Percentiles rank a stretch among this genome's conserved stretches.
phyloP scores from a whole-genome alignment of 1,140 invertebrate species.

The Drosophila truncata region DNA sequence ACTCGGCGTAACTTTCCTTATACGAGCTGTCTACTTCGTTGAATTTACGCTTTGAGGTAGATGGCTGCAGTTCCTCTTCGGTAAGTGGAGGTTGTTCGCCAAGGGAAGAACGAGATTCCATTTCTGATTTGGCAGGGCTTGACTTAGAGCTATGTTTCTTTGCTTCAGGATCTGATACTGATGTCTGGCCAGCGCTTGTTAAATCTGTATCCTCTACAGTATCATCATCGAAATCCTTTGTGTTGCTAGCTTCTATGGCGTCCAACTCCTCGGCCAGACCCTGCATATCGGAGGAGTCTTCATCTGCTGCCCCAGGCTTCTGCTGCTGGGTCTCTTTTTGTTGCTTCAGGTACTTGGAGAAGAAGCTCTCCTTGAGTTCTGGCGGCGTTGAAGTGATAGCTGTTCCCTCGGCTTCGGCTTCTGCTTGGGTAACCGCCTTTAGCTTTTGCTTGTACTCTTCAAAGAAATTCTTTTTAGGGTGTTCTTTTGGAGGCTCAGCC shows the following conservation, averaged over 20 bases:
- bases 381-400: slow-evolving; percentile 46
- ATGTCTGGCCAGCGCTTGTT: neutral
- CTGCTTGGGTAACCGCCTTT: slow-evolving; percentile 17
- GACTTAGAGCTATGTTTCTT: neutral
- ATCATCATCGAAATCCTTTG: slow-evolving; percentile 34
- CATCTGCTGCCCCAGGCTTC: neutral
- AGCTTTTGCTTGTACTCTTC: slow-evolving; percentile 63
- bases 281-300: slow-evolving; percentile 46
- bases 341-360: slow-evolving; percentile 66
- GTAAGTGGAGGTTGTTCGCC: slow-evolving; percentile 10
- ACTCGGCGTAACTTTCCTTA: slow-evolving; percentile 69
- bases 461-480: slow-evolving; percentile 50
- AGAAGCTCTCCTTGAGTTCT: slow-evolving; percentile 65
- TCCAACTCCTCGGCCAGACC: slow-evolving; percentile 62
- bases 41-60: slow-evolving; percentile 64
- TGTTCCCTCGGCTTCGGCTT: slow-evolving; percentile 1
- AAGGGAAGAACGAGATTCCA: neutral
- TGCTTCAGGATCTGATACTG: neutral
- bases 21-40: slow-evolving; percentile 50
- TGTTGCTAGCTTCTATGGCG: slow-evolving; percentile 44
- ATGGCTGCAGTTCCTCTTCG: slow-evolving; percentile 44
- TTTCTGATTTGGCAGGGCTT: neutral
- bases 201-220: slow-evolving; percentile 27
- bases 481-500: neutral
- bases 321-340: slow-evolving; percentile 24